Evolutionary conservation across 1,140 invertebrate species (phyloP), one percentile per base, ranked within the genome.

Genomic region (Nymphalis io): DNA sequence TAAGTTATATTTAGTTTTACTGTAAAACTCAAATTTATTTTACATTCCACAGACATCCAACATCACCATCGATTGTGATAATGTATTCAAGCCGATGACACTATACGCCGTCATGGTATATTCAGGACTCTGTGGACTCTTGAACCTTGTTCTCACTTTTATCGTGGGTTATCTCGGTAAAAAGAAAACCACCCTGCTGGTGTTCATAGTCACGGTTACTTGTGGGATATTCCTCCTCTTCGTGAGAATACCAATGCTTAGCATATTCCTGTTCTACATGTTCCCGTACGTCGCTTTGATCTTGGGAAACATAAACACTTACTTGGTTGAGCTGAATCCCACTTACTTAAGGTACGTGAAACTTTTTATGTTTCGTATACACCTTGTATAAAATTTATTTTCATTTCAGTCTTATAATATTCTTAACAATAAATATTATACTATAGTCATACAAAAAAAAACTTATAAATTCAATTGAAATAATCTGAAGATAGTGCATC

Each of bases 261-360:
- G 86, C 74, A 83, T 88, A 20, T 62, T 64, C 0, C 55, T 88
- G 13, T 88, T 87, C 72, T 88, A 74, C 65, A 40, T 83, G 33
- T 88, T 88, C 42, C 76, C 82, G 3, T 87, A 84, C 46, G 82
- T 87, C 1, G 75, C 81, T 0, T 60, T 84, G 0, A 83, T 88
- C 44, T 73, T 88, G 72, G 86, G 83, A 3, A 85, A 82, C 48
- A 75, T 83, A 8, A 87, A 89, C 16, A 85, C 80, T 8, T 89
- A 85, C 46, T 73, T 89, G 44, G 81, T 89, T 15, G 87, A 89
- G 15, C 59, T 87, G 6, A 87, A 86, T 68, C 87, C 87, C 15
- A 89, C 87, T 33, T 76, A 87, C 73, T 78, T 89, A 60, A 86
- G 87, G 87, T 87, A 40, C 63, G 72, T 60, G 74, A 44, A 15